These are phyloP conservation scores for Macquaria ambigua DNA, from an alignment of 2,113 vertebrate species.

Conservation along the genomic window DNA sequence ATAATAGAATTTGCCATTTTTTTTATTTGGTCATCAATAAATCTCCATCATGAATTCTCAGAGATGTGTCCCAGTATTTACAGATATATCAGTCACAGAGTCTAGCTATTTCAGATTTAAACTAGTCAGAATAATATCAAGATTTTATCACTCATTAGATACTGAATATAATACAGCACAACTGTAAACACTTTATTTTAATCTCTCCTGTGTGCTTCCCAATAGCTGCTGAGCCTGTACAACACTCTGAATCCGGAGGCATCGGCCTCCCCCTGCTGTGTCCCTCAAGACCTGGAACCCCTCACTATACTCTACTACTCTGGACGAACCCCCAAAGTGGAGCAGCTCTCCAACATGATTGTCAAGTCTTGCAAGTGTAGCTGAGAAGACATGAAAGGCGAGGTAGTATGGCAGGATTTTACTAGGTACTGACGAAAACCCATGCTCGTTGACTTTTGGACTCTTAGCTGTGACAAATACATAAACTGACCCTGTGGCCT, in stretches of 20 bases:
- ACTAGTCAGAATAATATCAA: background rate
- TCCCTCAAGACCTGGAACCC: slow-evolving; percentile 94
- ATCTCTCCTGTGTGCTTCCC: slow-evolving; percentile 43
- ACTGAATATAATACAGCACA: background rate
- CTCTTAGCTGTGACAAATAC: slow-evolving; percentile 73
- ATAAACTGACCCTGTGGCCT: slow-evolving; percentile 60
- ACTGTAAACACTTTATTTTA: background rate
- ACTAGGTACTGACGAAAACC: slow-evolving; percentile 61
- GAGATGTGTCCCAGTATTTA: background rate
- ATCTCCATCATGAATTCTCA: background rate
- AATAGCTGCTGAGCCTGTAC: slow-evolving; percentile 93
- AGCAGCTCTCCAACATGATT: slow-evolving; percentile 98
- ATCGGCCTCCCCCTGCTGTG: slow-evolving; percentile 93
- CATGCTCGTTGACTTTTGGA: slow-evolving; percentile 59
- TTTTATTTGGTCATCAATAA: background rate
- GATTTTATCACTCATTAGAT: background rate
- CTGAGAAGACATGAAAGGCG: slow-evolving; percentile 81
- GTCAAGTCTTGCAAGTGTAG: slow-evolving; percentile 98
- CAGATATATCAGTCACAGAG: background rate
- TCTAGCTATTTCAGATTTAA: background rate
- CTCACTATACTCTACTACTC: slow-evolving; percentile 97
- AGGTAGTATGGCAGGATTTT: slow-evolving; percentile 47
- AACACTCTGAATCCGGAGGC: slow-evolving; percentile 95
- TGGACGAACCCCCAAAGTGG: slow-evolving; percentile 93
- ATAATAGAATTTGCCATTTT: background rate